Conservation (phyloP, 2,888 invertebrate genomes). For the Agrochola lychnidis region DNA sequence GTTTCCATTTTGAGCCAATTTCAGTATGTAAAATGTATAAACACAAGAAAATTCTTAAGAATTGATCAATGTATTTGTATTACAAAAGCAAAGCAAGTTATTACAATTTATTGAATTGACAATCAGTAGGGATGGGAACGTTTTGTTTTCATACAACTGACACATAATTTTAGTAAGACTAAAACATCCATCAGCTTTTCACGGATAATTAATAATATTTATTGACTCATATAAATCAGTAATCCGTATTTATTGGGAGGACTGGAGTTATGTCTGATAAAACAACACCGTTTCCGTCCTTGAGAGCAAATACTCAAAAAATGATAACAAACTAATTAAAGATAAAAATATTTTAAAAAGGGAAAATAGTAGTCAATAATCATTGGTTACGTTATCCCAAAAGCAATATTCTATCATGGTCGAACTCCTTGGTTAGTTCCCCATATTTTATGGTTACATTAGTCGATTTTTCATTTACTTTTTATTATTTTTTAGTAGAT, state of each 20-base stretch:
- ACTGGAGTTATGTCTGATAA: neutral
- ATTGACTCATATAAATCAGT: too few relatives aligned
- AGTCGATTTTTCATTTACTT: neutral
- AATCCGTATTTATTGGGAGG: neutral
- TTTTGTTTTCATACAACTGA: conserved; percentile 33
- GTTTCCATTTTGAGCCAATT: conserved; percentile 92
- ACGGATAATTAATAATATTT: neutral
- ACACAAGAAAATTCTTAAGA: conserved; percentile 8
- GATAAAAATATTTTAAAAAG: neutral
- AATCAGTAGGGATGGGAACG: conserved; percentile 27
- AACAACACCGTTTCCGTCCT: neutral
- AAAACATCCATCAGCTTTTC: neutral
- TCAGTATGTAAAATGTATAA: conserved; percentile 9
- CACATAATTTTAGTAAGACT: conserved; percentile 44
- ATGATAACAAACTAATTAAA: neutral
- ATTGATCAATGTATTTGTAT: neutral
- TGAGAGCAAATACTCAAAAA: neutral
- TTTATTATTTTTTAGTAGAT: conserved; percentile 36
- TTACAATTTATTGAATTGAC: neutral
- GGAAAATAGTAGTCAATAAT: neutral
- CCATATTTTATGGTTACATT: neutral
- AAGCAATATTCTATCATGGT: too few relatives aligned
- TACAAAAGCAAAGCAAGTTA: neutral
- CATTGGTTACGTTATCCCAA: neutral
- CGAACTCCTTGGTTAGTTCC: neutral